These are phyloP conservation scores for Stegodyphus mimosarum DNA, from an alignment of 1,140 invertebrate species.

Conservation along the genomic window DNA sequence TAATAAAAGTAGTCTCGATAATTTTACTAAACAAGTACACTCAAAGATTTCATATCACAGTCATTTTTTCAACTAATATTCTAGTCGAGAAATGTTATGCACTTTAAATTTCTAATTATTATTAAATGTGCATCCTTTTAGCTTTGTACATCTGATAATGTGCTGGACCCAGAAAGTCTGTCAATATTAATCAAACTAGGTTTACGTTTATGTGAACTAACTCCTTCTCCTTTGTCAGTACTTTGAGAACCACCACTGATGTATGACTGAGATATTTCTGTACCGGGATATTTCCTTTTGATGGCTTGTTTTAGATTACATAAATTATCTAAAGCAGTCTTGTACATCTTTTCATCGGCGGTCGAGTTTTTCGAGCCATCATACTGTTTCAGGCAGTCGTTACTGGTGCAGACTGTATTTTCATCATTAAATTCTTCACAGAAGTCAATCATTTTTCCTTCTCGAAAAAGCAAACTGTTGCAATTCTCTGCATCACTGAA, in stretches of 20 bases:
- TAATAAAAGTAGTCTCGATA: not conserved
- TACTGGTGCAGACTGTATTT: not conserved
- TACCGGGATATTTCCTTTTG: slow-evolving; percentile 43
- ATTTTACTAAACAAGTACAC: not conserved
- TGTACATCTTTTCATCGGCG: not conserved
- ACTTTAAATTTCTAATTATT: not conserved
- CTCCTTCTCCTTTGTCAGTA: slow-evolving; percentile 5
- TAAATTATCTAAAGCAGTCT: slow-evolving; percentile 10
- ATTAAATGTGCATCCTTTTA: not conserved
- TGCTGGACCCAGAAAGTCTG: not conserved
- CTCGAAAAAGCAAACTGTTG: not conserved
- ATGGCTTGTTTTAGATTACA: slow-evolving; percentile 40
- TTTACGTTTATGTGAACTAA: slow-evolving; percentile 32
- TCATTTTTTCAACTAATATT: not conserved
- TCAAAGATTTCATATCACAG: not conserved
- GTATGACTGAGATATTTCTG: slow-evolving; percentile 32
- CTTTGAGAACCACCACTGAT: not conserved
- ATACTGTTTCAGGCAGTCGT: not conserved
- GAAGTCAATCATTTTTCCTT: not conserved
- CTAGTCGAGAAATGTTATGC: too few species aligned
- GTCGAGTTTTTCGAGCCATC: not conserved
- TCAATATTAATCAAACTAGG: not conserved
- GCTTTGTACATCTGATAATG: not conserved
- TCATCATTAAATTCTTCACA: not conserved
- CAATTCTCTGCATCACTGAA: not conserved